Evolutionary conservation across 2,113 vertebrate species (phyloP).

Genomic region (Ceyx cyanopectus): DNA sequence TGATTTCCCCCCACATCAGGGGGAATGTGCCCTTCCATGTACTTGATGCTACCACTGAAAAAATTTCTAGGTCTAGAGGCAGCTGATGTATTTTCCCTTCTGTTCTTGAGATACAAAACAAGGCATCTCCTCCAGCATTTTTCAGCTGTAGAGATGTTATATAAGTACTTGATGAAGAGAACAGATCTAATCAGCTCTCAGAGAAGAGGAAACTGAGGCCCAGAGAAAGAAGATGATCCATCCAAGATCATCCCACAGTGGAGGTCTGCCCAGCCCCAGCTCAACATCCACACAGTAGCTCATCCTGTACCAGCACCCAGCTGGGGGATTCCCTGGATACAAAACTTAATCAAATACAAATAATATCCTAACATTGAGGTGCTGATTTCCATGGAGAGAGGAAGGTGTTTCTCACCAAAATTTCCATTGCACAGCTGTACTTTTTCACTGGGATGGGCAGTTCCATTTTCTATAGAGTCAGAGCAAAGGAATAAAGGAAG

Average conservation of each 20-base stretch:
- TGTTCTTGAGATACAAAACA: background rate
- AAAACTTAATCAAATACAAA: background rate
- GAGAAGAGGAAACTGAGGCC: background rate
- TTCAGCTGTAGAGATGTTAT: constrained; percentile 19
- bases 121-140: constrained; percentile 20
- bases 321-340: background rate
- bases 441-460: background rate
- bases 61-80: background rate
- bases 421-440: background rate
- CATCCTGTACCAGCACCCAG: background rate
- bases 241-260: background rate
- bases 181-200: background rate
- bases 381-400: background rate
- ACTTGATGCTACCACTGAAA: background rate
- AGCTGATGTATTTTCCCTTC: constrained; percentile 1
- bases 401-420: background rate
- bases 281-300: background rate
- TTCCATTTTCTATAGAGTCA: background rate
- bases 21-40: background rate
- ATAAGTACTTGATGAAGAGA: background rate
- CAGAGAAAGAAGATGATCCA: background rate
- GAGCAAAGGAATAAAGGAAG: background rate
- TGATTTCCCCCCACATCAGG: background rate
- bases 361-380: background rate
- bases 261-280: background rate